Percentiles rank a stretch among this genome's conserved stretches.
phyloP scores from a whole-genome alignment of 2,797 vertebrate genomes.

The Xenopus petersii region DNA sequence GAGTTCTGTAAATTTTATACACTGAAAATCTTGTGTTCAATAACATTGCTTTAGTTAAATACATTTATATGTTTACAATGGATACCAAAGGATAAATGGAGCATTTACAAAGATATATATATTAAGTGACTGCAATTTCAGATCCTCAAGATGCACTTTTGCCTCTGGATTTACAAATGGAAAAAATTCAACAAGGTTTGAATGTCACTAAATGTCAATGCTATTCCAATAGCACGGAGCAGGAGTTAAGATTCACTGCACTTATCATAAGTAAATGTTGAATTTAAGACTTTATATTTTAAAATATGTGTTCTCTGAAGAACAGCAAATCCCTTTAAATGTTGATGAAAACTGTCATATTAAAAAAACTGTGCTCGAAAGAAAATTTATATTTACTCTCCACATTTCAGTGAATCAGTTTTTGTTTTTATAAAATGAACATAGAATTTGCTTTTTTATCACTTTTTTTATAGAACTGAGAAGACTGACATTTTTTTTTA shows the following conservation, averaged over 20 bases:
- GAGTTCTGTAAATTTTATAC: too few relatives aligned
- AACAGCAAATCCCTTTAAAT: slow-evolving; percentile 39
- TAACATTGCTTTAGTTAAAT: neutral
- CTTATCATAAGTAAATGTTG: slow-evolving; percentile 41
- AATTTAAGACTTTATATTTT: slow-evolving; percentile 29
- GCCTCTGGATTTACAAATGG: slow-evolving; percentile 17
- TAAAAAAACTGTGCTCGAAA: slow-evolving; percentile 10
- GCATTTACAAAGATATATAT: slow-evolving; percentile 24
- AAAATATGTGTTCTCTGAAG: slow-evolving; percentile 35
- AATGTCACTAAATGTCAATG: slow-evolving; percentile 54
- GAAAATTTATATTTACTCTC: neutral
- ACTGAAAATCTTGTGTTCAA: too few relatives aligned
- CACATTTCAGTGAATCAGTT: neutral
- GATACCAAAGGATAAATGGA: slow-evolving; percentile 18
- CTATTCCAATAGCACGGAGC: slow-evolving; percentile 35
- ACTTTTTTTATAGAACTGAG: too few relatives aligned
- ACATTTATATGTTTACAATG: slow-evolving; percentile 1
- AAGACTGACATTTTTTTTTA: too few relatives aligned
- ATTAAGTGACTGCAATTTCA: slow-evolving; percentile 30
- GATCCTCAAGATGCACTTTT: neutral
- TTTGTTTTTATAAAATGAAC: neutral
- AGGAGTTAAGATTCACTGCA: slow-evolving; percentile 32
- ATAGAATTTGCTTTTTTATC: neutral
- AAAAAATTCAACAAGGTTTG: slow-evolving; percentile 42
- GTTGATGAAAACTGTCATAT: slow-evolving; percentile 35